Conservation (phyloP, 2,888 invertebrate genomes). For the Polia nebulosa region DNA sequence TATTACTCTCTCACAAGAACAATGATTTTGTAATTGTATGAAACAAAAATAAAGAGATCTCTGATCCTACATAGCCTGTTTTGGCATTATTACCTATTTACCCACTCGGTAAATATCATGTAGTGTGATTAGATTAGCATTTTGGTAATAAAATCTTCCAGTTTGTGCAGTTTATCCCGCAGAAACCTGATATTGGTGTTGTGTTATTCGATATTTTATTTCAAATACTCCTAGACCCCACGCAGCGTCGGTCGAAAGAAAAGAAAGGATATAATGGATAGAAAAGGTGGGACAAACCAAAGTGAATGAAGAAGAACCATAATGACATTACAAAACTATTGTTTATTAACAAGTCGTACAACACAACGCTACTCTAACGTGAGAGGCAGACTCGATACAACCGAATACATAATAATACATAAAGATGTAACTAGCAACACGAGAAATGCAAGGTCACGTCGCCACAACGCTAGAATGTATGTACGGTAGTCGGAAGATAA, state of each 20-base stretch:
- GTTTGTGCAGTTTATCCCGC: not conserved
- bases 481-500: constrained; percentile 75
- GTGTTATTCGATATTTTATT: not conserved
- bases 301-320: constrained; percentile 83
- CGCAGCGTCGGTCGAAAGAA: constrained; percentile 52
- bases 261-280: constrained; percentile 77
- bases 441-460: constrained; percentile 82
- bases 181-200: not conserved
- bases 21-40: not conserved
- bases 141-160: not conserved
- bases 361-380: constrained; percentile 84
- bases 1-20: not conserved
- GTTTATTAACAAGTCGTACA: constrained; percentile 89
- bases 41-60: not conserved
- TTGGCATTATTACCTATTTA: too few species aligned
- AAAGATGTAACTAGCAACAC: constrained; percentile 68
- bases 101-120: not conserved
- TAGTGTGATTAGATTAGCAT: not conserved
- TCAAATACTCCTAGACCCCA: constrained; percentile 44
- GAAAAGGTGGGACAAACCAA: constrained; percentile 78
- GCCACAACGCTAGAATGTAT: constrained; percentile 68
- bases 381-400: constrained; percentile 79
- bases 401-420: constrained; percentile 80
- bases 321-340: constrained; percentile 87
- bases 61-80: too few species aligned